Evolutionary conservation across 2,797 vertebrate species (phyloP).

Genomic region (Rhyacichthys aspro): DNA sequence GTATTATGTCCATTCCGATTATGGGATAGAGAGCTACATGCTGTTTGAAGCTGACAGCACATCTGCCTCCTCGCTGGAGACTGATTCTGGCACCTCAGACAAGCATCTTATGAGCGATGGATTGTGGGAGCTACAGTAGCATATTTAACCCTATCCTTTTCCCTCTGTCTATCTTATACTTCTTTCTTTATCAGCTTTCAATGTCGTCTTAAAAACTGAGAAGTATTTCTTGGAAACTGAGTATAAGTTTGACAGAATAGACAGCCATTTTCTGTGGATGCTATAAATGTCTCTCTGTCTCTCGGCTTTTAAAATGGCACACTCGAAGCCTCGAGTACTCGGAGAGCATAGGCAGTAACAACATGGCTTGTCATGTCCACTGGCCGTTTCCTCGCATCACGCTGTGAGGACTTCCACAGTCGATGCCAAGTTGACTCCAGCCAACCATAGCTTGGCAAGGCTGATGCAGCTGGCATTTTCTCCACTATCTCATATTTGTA

Average conservation of each 20-base stretch:
- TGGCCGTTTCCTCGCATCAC: slow-evolving; percentile 80
- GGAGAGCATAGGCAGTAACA: slow-evolving; percentile 80
- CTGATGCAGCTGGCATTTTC: slow-evolving; percentile 77
- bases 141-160: slow-evolving; percentile 64
- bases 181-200: slow-evolving; percentile 48
- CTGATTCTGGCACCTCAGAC: slow-evolving; percentile 88
- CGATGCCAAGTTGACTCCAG: slow-evolving; percentile 79
- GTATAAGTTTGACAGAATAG: slow-evolving; percentile 17
- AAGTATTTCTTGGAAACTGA: slow-evolving; percentile 13
- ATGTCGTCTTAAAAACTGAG: slow-evolving; percentile 21
- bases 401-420: slow-evolving; percentile 84
- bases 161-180: slow-evolving; percentile 36
- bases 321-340: slow-evolving; percentile 75
- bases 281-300: slow-evolving; percentile 43
- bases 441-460: slow-evolving; percentile 77
- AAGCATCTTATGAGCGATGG: slow-evolving; percentile 81
- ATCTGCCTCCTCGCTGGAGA: slow-evolving; percentile 86
- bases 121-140: slow-evolving; percentile 67
- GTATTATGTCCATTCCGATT: slow-evolving; percentile 89
- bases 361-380: slow-evolving; percentile 84
- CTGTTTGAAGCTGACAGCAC: slow-evolving; percentile 87
- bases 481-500: slow-evolving; percentile 73
- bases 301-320: slow-evolving; percentile 68
- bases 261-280: slow-evolving; percentile 54
- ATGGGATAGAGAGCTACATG: slow-evolving; percentile 83